Conservation (phyloP, 1,140 invertebrate genomes). For the Drosophila willistoni region DNA sequence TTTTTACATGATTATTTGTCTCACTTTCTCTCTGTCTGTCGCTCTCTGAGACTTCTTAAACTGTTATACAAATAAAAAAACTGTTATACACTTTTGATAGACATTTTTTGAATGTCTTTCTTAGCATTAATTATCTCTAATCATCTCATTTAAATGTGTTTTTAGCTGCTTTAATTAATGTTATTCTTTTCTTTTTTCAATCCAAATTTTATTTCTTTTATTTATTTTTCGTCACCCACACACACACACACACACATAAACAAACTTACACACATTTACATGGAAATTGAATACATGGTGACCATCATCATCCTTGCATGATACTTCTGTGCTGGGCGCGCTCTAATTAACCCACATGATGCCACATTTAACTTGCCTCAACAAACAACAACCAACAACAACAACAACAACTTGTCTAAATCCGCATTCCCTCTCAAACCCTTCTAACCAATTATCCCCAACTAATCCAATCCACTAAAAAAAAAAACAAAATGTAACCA, state of each 20-base stretch:
- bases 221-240: conserved; percentile 22
- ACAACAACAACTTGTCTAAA: not conserved
- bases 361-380: conserved; percentile 19
- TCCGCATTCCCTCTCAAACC: not conserved
- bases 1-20: not conserved
- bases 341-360: conserved; percentile 13
- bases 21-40: not conserved
- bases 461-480: conserved; percentile 15
- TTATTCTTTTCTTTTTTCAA: conserved; percentile 5
- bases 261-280: not conserved
- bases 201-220: conserved; percentile 25
- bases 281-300: not conserved
- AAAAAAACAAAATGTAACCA: not conserved
- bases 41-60: not conserved
- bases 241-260: not conserved
- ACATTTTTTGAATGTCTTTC: conserved; percentile 1
- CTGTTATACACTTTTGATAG: not conserved
- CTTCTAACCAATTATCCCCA: conserved; percentile 5
- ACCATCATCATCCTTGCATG: conserved; percentile 18
- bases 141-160: conserved; percentile 9
- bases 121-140: not conserved
- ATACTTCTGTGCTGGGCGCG: conserved; percentile 1
- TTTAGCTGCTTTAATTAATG: conserved; percentile 15
- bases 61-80: not conserved
- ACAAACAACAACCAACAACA: not conserved